Evolutionary conservation across 2,113 vertebrate genomes (phyloP), one percentile per base, ranked within the genome.

Genomic region (Nothobranchius furzeri): DNA sequence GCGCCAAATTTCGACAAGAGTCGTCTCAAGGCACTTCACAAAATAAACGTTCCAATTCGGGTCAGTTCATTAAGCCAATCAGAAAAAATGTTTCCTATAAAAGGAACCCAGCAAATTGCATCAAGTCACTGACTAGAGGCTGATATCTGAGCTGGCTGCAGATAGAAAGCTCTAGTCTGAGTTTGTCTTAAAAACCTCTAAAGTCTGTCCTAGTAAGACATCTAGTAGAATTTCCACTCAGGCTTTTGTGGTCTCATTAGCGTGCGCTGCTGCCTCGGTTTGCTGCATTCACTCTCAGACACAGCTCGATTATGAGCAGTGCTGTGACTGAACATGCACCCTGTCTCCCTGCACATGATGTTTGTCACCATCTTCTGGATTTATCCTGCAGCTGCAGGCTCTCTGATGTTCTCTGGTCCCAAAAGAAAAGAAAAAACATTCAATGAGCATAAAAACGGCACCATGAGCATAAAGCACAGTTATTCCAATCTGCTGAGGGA

Each of bases 331-430:
- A 54, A 20, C 25, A 8, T 7, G 52, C 13, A 62, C 42, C 43
- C 42, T 53, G 14, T 6, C 42, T 17, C 15, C 1, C 7, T n/a
- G 9, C 45, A 65, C 20, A 3, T 71, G 82, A 85, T 54, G 64
- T 56, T 20, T 72, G 68, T 64, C 53, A 83, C 84, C 89, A 89
- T 73, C 88, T 79, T 71, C 84, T 86, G 89, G 87, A 68, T 62
- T 57, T 12, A 36, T 68, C 13, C 53, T 60, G 80, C 47, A 76
- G 76, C 63, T 59, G 58, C 80, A 77, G 37, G 1, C 11, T 13
- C 49, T 47, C 36, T 9, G 0, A 10, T 25, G 36, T 48, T 10
- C 11, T 3, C 3, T 17, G 30, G 5, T 49, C 1, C 20, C 0
- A 11, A 7, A 20, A 35, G 11, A 15, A 13, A 30, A 6, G n/a